These are phyloP conservation scores for Ophioderma brevispina DNA, from an alignment of 35 echinoderm and acorn worm genomes.

Conservation along the genomic window DNA sequence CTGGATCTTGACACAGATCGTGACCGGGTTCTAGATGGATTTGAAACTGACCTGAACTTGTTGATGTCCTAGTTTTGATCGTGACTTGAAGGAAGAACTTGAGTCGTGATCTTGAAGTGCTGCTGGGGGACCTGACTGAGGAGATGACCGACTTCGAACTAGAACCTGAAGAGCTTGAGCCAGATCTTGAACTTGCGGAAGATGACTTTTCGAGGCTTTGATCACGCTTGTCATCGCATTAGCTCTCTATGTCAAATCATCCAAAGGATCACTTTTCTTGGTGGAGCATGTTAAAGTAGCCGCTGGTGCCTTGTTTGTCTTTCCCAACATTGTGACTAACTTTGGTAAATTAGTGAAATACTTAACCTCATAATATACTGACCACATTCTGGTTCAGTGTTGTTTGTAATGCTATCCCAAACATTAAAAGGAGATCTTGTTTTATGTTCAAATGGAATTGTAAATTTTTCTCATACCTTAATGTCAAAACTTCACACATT, in stretches of 20 bases:
- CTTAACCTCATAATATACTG: too few relatives aligned
- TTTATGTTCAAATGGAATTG: too few relatives aligned
- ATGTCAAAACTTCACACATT: too few relatives aligned
- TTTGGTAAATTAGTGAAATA: too few relatives aligned
- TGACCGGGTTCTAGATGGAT: too few relatives aligned
- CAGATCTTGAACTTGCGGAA: background rate
- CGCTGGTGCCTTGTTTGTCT: background rate
- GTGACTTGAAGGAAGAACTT: background rate
- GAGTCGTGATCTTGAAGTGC: conserved; percentile 8
- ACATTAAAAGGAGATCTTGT: too few relatives aligned
- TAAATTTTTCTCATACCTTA: too few relatives aligned
- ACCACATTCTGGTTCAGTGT: too few relatives aligned
- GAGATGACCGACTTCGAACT: background rate
- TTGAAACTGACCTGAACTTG: background rate
- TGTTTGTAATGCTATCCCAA: too few relatives aligned
- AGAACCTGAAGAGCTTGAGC: background rate
- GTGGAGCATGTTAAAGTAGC: background rate
- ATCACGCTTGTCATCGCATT: background rate
- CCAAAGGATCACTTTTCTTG: background rate
- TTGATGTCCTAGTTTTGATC: conserved; percentile 3
- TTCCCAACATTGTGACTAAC: too few relatives aligned
- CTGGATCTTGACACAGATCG: conserved; percentile 46
- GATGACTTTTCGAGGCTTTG: background rate
- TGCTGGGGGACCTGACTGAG: background rate
- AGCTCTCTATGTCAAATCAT: background rate